Percentiles rank a stretch among this genome's conserved stretches.
phyloP scores from a whole-genome alignment of 30 jellyfish, hydroid and myxozoan genomes.

The Morbakka virulenta region DNA sequence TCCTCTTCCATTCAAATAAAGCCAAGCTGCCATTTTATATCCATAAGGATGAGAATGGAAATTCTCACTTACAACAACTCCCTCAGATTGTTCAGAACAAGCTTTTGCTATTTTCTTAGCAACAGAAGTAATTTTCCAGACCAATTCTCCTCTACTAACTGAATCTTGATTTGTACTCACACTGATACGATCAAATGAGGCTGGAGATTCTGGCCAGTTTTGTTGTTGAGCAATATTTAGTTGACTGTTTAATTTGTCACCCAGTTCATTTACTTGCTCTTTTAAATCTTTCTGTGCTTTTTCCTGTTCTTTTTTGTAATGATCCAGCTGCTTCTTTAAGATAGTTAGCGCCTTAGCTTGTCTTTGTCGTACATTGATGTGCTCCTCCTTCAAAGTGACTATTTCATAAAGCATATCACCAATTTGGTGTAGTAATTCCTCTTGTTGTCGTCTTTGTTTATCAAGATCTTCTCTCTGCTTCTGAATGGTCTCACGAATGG shows the following conservation, averaged over 20 bases:
- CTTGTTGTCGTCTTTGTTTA: constrained; percentile 71
- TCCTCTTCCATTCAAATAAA: constrained; percentile 89
- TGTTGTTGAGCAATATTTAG: background rate
- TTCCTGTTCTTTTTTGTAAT: constrained; percentile 59
- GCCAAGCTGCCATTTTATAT: constrained; percentile 87
- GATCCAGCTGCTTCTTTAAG: constrained; percentile 76
- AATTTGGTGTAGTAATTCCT: constrained; percentile 55
- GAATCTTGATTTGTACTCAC: background rate
- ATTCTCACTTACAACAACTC: constrained; percentile 64
- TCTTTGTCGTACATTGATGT: constrained; percentile 64
- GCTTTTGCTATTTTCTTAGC: constrained; percentile 68
- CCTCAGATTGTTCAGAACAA: constrained; percentile 78
- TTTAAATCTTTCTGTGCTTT: constrained; percentile 64
- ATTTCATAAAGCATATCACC: constrained; percentile 81
- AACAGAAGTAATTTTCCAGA: constrained; percentile 76
- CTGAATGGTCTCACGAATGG: constrained; percentile 40
- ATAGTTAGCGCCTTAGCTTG: constrained; percentile 81
- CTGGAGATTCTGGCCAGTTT: background rate
- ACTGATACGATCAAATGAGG: background rate
- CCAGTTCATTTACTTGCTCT: constrained; percentile 53
- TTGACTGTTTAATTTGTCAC: constrained; percentile 34
- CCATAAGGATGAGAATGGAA: constrained; percentile 80
- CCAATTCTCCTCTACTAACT: constrained; percentile 51
- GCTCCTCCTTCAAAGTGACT: constrained; percentile 84
- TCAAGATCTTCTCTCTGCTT: constrained; percentile 72